Conservation (phyloP, 2,888 invertebrate species). For the Ophraella communa region DNA sequence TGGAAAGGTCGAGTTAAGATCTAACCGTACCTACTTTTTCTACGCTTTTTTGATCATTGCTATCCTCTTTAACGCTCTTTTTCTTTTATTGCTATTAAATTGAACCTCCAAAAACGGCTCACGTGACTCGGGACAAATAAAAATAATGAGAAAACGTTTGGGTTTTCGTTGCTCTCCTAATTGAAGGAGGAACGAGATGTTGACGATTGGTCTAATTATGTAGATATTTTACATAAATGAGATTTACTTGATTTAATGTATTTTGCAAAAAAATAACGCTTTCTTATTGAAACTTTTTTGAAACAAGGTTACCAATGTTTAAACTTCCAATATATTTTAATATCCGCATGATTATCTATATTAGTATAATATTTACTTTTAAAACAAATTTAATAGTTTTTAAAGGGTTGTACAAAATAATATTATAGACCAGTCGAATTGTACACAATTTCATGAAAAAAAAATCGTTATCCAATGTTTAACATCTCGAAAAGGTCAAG, state of each 20-base stretch:
- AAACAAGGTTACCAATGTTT: too few relatives aligned
- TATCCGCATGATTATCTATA: too few relatives aligned
- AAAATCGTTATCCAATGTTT: too few relatives aligned
- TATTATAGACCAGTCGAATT: too few relatives aligned
- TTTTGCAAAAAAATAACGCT: too few relatives aligned
- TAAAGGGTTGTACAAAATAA: too few relatives aligned
- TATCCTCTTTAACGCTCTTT: not conserved
- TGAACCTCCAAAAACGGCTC: constrained; percentile 3
- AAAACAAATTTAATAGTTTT: too few relatives aligned
- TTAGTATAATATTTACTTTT: too few relatives aligned
- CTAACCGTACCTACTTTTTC: not conserved
- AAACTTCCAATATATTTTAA: too few relatives aligned
- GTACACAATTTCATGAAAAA: too few relatives aligned
- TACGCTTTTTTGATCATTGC: not conserved
- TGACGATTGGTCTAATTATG: not conserved
- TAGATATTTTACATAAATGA: not conserved
- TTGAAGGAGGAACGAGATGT: not conserved
- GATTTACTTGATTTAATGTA: not conserved
- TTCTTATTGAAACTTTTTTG: too few relatives aligned
- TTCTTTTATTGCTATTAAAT: constrained; percentile 8
- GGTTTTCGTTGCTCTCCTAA: not conserved
- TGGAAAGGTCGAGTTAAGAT: not conserved
- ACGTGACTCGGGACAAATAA: not conserved
- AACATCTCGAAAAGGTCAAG: too few relatives aligned
- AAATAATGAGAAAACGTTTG: constrained; percentile 3